Percentiles rank a stretch among this genome's conserved stretches.
Conservation (phyloP, 2,888 invertebrate genomes). For the Euzophera pinguis region DNA sequence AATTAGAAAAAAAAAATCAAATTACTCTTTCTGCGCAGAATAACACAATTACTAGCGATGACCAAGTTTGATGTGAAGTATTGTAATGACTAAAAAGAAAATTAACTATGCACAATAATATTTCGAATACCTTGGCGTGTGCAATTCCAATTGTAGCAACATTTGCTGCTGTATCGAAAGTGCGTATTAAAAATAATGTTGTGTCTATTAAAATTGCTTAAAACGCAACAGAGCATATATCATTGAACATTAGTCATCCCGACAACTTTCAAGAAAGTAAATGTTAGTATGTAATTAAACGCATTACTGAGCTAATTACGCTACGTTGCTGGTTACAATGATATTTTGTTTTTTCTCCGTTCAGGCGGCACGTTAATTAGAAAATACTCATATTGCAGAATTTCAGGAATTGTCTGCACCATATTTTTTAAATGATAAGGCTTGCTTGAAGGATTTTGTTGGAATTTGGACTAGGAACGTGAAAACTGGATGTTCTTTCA, state of each 20-base stretch:
- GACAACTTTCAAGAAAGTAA: conserved; percentile 44
- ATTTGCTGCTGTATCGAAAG: not conserved
- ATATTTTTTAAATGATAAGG: not conserved
- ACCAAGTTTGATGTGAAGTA: too few relatives aligned
- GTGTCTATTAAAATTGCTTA: conserved; percentile 6
- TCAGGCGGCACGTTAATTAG: conserved; percentile 12
- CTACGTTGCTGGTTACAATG: conserved; percentile 19
- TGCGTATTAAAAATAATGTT: not conserved
- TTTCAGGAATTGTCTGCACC: not conserved
- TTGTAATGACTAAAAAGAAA: not conserved
- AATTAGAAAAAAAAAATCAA: too few relatives aligned
- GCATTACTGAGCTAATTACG: conserved; percentile 42
- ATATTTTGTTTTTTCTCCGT: conserved; percentile 20
- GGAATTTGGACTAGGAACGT: not conserved
- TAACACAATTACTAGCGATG: too few relatives aligned
- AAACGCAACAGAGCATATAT: conserved; percentile 3
- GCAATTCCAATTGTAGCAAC: not conserved
- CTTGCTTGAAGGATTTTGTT: not conserved
- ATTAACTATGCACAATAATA: not conserved
- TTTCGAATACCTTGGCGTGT: not conserved
- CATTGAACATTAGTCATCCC: conserved; percentile 28
- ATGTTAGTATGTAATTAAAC: conserved; percentile 42
- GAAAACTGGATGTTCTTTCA: too few relatives aligned
- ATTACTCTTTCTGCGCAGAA: too few relatives aligned
- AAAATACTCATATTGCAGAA: conserved; percentile 7